Evolutionary conservation across 1,140 invertebrate genomes (phyloP).

Genomic region (Euura lappo): DNA sequence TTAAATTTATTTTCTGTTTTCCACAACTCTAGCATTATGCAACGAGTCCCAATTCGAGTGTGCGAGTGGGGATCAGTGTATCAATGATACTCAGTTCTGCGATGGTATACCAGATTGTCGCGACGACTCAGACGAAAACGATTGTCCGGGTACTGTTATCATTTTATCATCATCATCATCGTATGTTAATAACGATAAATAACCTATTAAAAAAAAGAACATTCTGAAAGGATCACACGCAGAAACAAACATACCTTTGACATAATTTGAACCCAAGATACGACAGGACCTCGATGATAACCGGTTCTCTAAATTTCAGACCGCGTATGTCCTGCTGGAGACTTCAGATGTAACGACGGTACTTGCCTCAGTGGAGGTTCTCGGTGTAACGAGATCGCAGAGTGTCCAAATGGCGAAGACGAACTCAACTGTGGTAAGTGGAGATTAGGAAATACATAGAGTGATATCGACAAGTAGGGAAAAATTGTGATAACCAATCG

Average conservation of each 20-base stretch:
- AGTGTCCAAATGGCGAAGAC: slow-evolving; percentile 70
- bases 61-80: slow-evolving; percentile 68
- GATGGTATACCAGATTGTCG: slow-evolving; percentile 67
- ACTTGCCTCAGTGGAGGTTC: slow-evolving; percentile 70
- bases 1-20: slow-evolving; percentile 40
- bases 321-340: slow-evolving; percentile 56
- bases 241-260: no score
- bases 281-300: slow-evolving; percentile 5
- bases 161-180: slow-evolving; percentile 1
- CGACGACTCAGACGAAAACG: slow-evolving; percentile 72
- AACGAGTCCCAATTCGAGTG: slow-evolving; percentile 67
- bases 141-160: slow-evolving; percentile 63
- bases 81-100: slow-evolving; percentile 66
- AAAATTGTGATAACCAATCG: no score
- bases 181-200: no score
- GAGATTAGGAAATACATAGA: background rate
- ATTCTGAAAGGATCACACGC: no score
- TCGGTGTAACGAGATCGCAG: slow-evolving; percentile 67
- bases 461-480: no score
- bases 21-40: slow-evolving; percentile 61
- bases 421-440: slow-evolving; percentile 68
- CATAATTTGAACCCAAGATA: background rate
- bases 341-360: slow-evolving; percentile 67
- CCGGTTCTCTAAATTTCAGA: slow-evolving; percentile 39
- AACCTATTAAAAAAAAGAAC: no score